Conservation (phyloP, 2,888 invertebrate genomes). For the Slavum lentiscoides region DNA sequence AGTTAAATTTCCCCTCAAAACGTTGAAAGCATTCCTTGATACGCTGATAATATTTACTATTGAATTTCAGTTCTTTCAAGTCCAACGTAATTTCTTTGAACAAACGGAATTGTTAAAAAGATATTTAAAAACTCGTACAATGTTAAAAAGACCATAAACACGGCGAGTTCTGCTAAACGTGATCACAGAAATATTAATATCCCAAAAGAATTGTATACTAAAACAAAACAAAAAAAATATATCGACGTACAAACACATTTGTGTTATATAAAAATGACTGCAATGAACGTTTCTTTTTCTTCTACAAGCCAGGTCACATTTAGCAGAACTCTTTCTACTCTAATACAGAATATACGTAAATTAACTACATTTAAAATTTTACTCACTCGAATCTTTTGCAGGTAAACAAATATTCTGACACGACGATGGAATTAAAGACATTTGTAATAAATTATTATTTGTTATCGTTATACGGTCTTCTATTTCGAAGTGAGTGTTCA, state of each 20-base stretch:
- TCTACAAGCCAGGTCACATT: not conserved
- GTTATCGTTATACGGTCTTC: conserved; percentile 39
- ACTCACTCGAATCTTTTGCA: conserved; percentile 28
- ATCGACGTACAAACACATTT: too few relatives aligned
- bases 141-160: too few relatives aligned
- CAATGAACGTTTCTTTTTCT: too few relatives aligned
- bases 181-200: too few relatives aligned
- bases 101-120: not conserved
- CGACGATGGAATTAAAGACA: conserved; percentile 38
- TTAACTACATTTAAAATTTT: not conserved
- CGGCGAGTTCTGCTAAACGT: too few relatives aligned
- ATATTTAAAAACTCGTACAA: too few relatives aligned
- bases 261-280: too few relatives aligned
- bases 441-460: conserved; percentile 35
- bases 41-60: conserved; percentile 24
- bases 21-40: conserved; percentile 36
- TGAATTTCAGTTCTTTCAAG: conserved; percentile 15
- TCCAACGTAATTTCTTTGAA: conserved; percentile 36
- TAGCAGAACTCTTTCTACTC: not conserved
- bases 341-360: not conserved
- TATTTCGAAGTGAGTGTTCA: conserved; percentile 11
- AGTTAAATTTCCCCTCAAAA: conserved; percentile 21
- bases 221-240: too few relatives aligned
- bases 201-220: too few relatives aligned
- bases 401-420: conserved; percentile 36